phyloP scores from a whole-genome alignment of 2,113 vertebrate genomes.

The Xiphias gladius region DNA sequence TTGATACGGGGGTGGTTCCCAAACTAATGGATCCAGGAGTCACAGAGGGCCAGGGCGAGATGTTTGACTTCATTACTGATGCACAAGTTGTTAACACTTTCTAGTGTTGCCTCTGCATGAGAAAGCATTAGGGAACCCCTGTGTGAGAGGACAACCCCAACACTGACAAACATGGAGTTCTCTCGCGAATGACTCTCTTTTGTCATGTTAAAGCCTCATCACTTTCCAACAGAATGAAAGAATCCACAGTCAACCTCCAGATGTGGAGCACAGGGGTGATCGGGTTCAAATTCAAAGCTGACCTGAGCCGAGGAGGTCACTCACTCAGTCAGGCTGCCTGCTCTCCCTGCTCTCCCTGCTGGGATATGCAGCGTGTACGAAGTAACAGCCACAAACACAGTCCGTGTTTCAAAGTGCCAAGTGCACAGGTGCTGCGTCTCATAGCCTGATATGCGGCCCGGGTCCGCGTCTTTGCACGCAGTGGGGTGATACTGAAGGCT shows the following conservation, averaged over 20 bases:
- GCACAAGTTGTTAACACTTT: neutral
- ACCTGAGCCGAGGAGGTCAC: conserved; percentile 51
- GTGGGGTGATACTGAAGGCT: neutral
- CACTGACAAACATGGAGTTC: neutral
- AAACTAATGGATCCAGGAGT: neutral
- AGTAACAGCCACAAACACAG: conserved; percentile 45
- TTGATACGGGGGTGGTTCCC: neutral
- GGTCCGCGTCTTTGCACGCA: conserved; percentile 1
- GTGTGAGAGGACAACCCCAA: conserved; percentile 3
- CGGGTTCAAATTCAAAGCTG: conserved; percentile 54
- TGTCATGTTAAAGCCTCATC: neutral
- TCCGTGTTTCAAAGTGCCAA: conserved; percentile 50
- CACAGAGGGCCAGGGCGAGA: neutral
- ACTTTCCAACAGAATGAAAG: neutral
- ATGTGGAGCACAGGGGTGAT: conserved; percentile 56
- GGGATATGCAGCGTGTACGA: conserved; percentile 34
- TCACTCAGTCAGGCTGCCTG: conserved; percentile 11
- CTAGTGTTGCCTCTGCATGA: neutral
- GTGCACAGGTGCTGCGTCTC: conserved; percentile 63
- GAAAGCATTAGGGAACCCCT: neutral
- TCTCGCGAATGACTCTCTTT: neutral
- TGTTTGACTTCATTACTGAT: neutral
- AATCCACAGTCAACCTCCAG: conserved; percentile 39
- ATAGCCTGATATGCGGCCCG: conserved; percentile 5
- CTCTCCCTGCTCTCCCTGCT: conserved; percentile 24